phyloP scores from a whole-genome alignment of 2,797 vertebrate species.

The Gymnothorax javanicus region DNA sequence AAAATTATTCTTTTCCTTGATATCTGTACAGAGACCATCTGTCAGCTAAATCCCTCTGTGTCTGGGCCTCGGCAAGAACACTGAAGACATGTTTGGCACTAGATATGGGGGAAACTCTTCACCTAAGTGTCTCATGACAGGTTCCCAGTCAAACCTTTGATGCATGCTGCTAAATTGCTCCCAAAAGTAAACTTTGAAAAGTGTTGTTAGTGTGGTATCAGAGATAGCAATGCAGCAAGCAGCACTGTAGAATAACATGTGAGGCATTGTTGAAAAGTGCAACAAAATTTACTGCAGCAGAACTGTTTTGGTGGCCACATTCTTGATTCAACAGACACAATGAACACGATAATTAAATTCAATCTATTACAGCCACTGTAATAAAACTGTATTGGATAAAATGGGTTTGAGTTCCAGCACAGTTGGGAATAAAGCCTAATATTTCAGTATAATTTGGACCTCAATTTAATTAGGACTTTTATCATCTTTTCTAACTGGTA shows the following conservation, averaged over 20 bases:
- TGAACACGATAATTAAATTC: background rate
- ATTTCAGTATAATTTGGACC: background rate
- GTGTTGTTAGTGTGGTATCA: background rate
- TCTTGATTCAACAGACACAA: background rate
- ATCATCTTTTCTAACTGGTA: background rate
- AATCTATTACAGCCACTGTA: background rate
- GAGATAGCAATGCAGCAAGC: background rate
- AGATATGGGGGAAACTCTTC: background rate
- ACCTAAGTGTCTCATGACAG: background rate
- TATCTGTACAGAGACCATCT: background rate
- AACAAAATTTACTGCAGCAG: background rate
- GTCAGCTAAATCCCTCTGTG: background rate
- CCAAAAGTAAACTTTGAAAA: background rate
- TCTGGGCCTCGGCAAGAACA: background rate
- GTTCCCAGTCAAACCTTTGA: background rate
- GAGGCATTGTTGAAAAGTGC: background rate
- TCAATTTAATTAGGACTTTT: background rate
- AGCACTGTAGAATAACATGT: background rate
- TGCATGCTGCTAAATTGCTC: background rate
- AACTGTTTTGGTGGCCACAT: background rate
- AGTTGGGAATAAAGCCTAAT: background rate
- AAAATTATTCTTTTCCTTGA: background rate
- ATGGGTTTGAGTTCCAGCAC: background rate
- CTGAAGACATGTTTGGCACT: background rate
- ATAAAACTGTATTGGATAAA: background rate